phyloP scores from a whole-genome alignment of 2,113 vertebrate genomes.

The Anser brachyrhynchus region DNA sequence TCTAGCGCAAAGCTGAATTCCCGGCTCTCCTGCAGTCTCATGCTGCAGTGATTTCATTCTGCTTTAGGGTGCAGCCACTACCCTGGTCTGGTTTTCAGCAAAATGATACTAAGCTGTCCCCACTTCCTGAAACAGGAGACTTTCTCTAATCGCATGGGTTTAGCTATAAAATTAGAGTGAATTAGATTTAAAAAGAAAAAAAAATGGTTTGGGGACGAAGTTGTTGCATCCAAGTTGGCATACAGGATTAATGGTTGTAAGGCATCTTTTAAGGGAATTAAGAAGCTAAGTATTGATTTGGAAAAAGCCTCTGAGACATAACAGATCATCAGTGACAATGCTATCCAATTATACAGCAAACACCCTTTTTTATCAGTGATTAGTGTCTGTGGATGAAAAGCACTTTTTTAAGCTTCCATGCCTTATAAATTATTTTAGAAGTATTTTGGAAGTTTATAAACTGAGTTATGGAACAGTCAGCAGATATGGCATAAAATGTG shows the following conservation, averaged over 20 bases:
- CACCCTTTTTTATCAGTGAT: not conserved
- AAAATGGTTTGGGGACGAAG: not conserved
- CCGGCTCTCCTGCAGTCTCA: not conserved
- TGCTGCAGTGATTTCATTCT: not conserved
- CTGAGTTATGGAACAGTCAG: not conserved
- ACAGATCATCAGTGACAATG: not conserved
- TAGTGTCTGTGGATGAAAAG: not conserved
- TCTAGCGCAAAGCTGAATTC: not conserved
- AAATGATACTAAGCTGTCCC: not conserved
- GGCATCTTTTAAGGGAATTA: not conserved
- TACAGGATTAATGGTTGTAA: not conserved
- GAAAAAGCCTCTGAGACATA: not conserved
- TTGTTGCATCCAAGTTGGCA: not conserved
- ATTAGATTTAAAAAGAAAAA: not conserved
- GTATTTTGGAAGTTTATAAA: not conserved
- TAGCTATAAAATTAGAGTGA: not conserved
- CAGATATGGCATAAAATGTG: slow-evolving; percentile 39
- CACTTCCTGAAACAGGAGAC: not conserved
- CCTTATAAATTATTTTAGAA: not conserved
- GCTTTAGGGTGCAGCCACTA: not conserved
- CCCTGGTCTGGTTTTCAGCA: not conserved
- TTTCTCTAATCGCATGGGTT: not conserved
- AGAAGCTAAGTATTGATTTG: not conserved
- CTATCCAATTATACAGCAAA: not conserved
- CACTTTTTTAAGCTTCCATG: not conserved